phyloP scores from a whole-genome alignment of 2,113 vertebrate species.

The Zapus hudsonius region DNA sequence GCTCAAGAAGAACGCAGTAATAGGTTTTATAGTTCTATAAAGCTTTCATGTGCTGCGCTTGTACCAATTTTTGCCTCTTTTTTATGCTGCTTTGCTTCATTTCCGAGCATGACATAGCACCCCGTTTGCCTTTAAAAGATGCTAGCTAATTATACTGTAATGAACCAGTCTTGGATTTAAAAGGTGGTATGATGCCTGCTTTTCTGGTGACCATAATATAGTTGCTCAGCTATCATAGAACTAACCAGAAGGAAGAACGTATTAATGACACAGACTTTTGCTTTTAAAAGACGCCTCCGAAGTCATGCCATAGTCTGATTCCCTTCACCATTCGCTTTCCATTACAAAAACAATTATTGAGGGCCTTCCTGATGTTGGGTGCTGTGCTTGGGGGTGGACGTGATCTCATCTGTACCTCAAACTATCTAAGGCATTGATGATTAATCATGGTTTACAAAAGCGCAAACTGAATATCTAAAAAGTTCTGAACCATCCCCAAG shows the following conservation, averaged over 20 bases:
- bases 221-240: not conserved
- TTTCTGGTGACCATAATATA: not conserved
- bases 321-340: not conserved
- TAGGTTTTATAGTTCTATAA: not conserved
- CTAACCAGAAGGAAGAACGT: not conserved
- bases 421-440: not conserved
- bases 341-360: not conserved
- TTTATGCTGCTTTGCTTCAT: not conserved
- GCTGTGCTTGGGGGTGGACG: not conserved
- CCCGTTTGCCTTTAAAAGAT: not conserved
- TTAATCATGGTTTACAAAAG: not conserved
- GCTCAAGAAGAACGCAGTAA: not conserved
- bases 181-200: not conserved
- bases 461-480: not conserved
- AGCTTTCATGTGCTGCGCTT: not conserved
- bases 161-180: not conserved
- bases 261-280: conserved; percentile 2
- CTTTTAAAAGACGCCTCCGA: not conserved
- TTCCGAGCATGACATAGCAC: not conserved
- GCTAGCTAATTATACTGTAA: not conserved
- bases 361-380: not conserved
- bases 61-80: not conserved
- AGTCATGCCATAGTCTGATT: not conserved
- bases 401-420: conserved; percentile 18
- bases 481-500: conserved; percentile 12